These are phyloP conservation scores for Drosophila pseudotalamancana DNA, from an alignment of 2,888 invertebrate species.

Conservation along the genomic window DNA sequence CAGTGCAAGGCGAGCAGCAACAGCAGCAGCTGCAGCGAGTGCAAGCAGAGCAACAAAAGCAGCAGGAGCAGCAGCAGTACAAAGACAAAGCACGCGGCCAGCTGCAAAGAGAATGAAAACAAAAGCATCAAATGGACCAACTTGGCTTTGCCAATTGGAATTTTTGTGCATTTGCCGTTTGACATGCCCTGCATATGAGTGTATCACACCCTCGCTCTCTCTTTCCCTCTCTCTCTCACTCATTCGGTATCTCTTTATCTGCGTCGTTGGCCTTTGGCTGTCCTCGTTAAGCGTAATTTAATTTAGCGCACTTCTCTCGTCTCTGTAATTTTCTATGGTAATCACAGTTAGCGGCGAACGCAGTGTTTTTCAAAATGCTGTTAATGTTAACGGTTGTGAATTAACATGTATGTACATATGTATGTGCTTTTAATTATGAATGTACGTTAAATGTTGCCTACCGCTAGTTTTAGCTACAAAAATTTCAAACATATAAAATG, in stretches of 20 bases:
- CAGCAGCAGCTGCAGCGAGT: conserved; percentile 5
- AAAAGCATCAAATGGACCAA: conserved; percentile 74
- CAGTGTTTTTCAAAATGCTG: conserved; percentile 39
- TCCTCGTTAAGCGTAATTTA: conserved; percentile 70
- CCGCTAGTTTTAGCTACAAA: background rate
- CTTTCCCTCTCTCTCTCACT: conserved; percentile 1
- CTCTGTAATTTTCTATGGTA: conserved; percentile 58
- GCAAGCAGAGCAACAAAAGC: conserved; percentile 18
- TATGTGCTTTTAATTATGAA: background rate
- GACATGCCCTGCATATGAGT: conserved; percentile 22
- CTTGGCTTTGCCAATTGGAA: conserved; percentile 69
- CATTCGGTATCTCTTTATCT: conserved; percentile 12
- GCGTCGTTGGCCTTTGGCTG: conserved; percentile 56
- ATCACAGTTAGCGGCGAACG: conserved; percentile 34
- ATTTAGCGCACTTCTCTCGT: conserved; percentile 60
- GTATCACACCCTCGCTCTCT: conserved; percentile 2
- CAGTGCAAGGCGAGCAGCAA: conserved; percentile 14
- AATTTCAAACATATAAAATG: background rate
- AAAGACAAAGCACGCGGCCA: conserved; percentile 30
- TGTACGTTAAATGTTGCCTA: conserved; percentile 1
- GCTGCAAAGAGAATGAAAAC: conserved; percentile 49
- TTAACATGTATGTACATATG: conserved; percentile 10
- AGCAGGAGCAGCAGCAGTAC: conserved; percentile 5
- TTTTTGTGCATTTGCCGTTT: conserved; percentile 39
- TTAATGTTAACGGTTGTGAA: conserved; percentile 48